Conservation (phyloP, 2,113 vertebrate genomes). For the Steatornis caripensis region DNA sequence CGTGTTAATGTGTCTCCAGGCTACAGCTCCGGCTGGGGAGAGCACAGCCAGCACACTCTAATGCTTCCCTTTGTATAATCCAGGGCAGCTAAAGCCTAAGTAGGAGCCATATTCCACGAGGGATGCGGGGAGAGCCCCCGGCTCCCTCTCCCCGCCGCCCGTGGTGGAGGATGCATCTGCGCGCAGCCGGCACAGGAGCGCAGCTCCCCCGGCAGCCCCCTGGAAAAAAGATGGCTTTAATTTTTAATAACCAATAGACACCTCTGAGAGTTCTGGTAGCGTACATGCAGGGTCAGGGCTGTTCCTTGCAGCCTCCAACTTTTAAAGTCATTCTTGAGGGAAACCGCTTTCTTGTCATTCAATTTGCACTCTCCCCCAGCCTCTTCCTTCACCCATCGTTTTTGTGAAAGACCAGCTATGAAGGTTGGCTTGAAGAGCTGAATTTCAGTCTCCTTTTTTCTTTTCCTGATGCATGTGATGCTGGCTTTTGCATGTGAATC, state of each 20-base stretch:
- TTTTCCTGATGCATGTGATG: neutral
- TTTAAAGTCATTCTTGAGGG: neutral
- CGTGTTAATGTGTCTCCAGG: constrained; percentile 37
- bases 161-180: neutral
- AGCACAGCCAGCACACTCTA: constrained; percentile 1
- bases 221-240: neutral
- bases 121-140: neutral
- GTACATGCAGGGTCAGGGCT: neutral
- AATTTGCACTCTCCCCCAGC: neutral
- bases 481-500: neutral
- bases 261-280: neutral
- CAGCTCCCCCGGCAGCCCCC: neutral
- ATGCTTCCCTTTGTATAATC: constrained; percentile 53
- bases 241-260: neutral
- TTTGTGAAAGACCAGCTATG: neutral
- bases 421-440: neutral
- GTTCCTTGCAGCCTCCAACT: constrained; percentile 8
- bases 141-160: neutral
- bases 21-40: neutral
- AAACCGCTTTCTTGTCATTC: neutral
- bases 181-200: neutral
- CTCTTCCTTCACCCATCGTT: neutral
- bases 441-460: neutral
- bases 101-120: constrained; percentile 25
- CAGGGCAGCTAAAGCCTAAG: neutral